phyloP scores from a whole-genome alignment of 2,888 invertebrate genomes.

The Alviniconcha strummeri region DNA sequence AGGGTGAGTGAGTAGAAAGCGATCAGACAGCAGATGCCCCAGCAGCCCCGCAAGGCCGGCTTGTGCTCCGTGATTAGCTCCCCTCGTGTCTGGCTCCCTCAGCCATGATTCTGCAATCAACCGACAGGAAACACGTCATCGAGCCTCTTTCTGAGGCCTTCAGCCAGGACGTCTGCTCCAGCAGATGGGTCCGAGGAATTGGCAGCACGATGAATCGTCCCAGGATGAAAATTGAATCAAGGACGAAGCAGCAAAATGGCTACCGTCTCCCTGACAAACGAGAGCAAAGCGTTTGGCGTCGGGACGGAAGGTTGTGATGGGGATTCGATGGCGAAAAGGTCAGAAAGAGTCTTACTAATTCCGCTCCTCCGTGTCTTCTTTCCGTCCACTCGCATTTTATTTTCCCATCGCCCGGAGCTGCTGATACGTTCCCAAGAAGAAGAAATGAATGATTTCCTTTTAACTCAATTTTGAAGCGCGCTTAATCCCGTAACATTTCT shows the following conservation, averaged over 20 bases:
- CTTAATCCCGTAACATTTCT: not conserved
- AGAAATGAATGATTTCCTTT: constrained; percentile 15
- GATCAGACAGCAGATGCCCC: constrained; percentile 25
- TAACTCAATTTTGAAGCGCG: constrained; percentile 8
- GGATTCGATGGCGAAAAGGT: constrained; percentile 29
- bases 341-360: constrained; percentile 20
- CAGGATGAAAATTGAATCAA: constrained; percentile 34
- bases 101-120: constrained; percentile 31
- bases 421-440: not conserved
- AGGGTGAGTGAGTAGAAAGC: constrained; percentile 22
- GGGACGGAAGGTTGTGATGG: constrained; percentile 21
- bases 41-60: not conserved
- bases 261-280: constrained; percentile 25
- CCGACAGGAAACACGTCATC: constrained; percentile 22
- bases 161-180: constrained; percentile 28
- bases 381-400: not conserved
- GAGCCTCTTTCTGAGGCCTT: constrained; percentile 13
- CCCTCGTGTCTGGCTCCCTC: not conserved
- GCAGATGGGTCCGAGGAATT: constrained; percentile 29
- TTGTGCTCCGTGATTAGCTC: constrained; percentile 16
- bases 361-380: not conserved
- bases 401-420: not conserved
- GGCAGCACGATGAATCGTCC: constrained; percentile 31
- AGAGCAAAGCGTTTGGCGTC: constrained; percentile 27
- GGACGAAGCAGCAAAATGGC: constrained; percentile 25